Evolutionary conservation across 92 coral and sea anemone species (phyloP).

Genomic region (Paragorgia papillata): DNA sequence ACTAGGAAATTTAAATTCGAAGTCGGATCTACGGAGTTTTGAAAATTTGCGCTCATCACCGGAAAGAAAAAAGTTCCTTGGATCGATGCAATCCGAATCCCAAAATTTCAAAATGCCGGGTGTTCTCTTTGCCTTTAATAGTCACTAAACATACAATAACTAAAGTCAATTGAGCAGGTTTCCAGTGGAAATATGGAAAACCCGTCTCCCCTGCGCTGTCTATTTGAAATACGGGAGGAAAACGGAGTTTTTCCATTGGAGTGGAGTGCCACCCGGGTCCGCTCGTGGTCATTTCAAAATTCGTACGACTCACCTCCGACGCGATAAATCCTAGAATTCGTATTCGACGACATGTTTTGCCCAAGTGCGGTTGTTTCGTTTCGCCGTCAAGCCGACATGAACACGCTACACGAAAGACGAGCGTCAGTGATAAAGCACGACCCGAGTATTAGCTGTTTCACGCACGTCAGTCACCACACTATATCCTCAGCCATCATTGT

Average conservation of each 20-base stretch:
- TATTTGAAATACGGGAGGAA: background rate
- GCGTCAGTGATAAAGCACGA: background rate
- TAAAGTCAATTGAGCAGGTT: no score
- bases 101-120: no score
- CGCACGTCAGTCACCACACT: conserved; percentile 34
- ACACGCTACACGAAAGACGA: background rate
- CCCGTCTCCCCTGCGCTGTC: background rate
- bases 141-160: no score
- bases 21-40: no score
- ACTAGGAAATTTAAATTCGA: background rate
- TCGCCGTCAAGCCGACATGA: conserved; percentile 19
- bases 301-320: conserved; percentile 45
- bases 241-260: background rate
- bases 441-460: background rate
- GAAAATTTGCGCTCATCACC: no score
- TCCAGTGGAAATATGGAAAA: no score
- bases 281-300: background rate
- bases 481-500: conserved; percentile 42
- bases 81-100: no score
- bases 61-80: no score
- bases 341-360: conserved; percentile 23
- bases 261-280: conserved; percentile 10
- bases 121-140: no score
- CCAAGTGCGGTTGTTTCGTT: background rate
- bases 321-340: conserved; percentile 33